These are phyloP conservation scores for Siniperca obscura DNA, from an alignment of 2,797 vertebrate species.

Conservation along the genomic window DNA sequence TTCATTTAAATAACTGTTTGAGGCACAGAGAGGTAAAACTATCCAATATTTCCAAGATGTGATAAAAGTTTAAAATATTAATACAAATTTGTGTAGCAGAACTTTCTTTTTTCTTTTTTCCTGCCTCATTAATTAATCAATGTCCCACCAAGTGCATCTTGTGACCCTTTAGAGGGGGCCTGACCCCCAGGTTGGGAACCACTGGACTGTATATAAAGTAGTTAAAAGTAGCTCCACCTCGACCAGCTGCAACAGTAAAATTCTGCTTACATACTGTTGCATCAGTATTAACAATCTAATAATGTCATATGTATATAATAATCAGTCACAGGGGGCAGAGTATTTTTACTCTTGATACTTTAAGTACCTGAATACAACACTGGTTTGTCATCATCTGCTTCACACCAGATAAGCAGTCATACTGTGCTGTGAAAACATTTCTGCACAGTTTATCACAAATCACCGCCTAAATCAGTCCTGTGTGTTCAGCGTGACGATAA, in stretches of 20 bases:
- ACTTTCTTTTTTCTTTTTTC: not conserved
- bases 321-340: not conserved
- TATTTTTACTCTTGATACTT: not conserved
- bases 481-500: slow-evolving; percentile 1
- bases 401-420: not conserved
- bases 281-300: not conserved
- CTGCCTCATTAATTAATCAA: not conserved
- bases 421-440: not conserved
- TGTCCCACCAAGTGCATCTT: not conserved
- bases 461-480: slow-evolving; percentile 17
- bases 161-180: not conserved
- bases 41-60: not conserved
- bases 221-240: not conserved
- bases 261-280: not conserved
- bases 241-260: not conserved
- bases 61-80: not conserved
- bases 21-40: not conserved
- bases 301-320: not conserved
- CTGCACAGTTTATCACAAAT: slow-evolving; percentile 9
- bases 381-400: not conserved
- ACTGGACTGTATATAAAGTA: not conserved
- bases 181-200: not conserved
- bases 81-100: not conserved
- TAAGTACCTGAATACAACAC: not conserved
- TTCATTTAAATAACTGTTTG: not conserved